Conservation (phyloP, 2,113 vertebrate genomes). For the Prolemur simus region DNA sequence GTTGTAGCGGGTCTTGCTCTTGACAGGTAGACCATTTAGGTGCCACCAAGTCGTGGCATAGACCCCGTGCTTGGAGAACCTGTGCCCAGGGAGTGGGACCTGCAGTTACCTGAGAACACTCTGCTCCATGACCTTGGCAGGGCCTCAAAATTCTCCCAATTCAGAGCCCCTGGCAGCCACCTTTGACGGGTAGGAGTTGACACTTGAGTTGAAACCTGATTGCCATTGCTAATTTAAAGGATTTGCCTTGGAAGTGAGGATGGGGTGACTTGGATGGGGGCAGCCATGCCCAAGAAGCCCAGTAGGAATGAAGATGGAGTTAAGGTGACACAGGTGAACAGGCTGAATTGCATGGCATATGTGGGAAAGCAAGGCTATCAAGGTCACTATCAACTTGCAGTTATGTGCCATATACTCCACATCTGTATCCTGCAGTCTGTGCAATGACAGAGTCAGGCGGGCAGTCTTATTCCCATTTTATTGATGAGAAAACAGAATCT, state of each 20-base stretch:
- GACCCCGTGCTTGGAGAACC: neutral
- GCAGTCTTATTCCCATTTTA: neutral
- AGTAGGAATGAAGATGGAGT: neutral
- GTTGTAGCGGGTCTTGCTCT: neutral
- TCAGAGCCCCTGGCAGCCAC: neutral
- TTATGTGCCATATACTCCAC: rapidly evolving
- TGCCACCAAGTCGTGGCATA: neutral
- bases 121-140: neutral
- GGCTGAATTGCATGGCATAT: rapidly evolving
- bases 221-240: rapidly evolving
- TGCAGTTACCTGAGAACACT: too few species aligned
- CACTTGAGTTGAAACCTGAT: neutral
- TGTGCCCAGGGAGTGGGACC: neutral
- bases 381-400: rapidly evolving
- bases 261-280: rapidly evolving
- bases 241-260: neutral
- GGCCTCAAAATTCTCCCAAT: neutral
- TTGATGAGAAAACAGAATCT: neutral
- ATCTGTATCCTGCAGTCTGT: rapidly evolving
- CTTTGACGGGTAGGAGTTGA: neutral
- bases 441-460: rapidly evolving
- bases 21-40: neutral
- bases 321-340: neutral
- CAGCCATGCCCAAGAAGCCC: neutral
- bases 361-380: rapidly evolving